Conservation (phyloP, 2,113 vertebrate species). For the Tachycineta bicolor region DNA sequence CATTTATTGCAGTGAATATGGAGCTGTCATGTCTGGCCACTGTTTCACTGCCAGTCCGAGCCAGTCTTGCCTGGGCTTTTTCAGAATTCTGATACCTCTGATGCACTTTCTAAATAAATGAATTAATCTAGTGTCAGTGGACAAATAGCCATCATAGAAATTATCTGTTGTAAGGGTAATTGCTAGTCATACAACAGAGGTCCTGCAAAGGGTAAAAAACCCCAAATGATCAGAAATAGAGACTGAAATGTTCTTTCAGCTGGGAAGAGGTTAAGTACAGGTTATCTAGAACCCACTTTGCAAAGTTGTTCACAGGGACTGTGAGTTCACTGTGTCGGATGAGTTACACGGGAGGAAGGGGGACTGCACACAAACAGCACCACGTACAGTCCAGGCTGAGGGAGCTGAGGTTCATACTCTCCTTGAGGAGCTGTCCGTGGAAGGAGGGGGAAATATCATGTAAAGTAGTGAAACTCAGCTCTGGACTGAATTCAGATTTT, state of each 20-base stretch:
- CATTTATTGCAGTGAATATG: not conserved
- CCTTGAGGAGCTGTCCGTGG: not conserved
- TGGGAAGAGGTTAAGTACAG: not conserved
- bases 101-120: not conserved
- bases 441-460: not conserved
- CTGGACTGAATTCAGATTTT: not conserved
- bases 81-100: not conserved
- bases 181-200: not conserved
- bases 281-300: not conserved
- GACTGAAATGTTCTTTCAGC: not conserved
- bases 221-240: not conserved
- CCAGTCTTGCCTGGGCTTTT: not conserved
- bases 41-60: not conserved
- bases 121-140: not conserved
- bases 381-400: rapidly evolving
- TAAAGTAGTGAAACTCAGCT: not conserved
- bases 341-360: not conserved
- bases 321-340: not conserved
- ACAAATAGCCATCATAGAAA: not conserved
- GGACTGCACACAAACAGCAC: not conserved
- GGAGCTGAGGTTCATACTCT: not conserved
- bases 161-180: not conserved
- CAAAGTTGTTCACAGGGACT: not conserved
- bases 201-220: not conserved
- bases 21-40: not conserved